These are phyloP conservation scores for Trissoscelio sp. DNA, from an alignment of 2,888 invertebrate genomes.

Conservation along the genomic window DNA sequence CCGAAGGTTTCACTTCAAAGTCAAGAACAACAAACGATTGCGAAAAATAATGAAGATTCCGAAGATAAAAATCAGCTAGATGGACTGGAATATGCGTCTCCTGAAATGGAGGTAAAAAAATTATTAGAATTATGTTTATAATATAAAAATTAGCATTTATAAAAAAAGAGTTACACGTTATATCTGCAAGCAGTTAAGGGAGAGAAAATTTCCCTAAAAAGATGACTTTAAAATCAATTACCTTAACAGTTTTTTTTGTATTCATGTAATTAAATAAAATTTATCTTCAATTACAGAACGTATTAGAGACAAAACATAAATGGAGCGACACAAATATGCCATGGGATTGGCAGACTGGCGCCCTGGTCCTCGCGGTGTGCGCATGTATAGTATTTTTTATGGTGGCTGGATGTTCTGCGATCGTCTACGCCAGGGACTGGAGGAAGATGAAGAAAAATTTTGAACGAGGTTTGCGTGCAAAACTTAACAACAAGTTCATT, in stretches of 20 bases:
- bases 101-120: conserved; percentile 25
- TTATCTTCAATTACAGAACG: conserved; percentile 57
- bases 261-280: too few relatives aligned
- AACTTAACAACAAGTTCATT: too few relatives aligned
- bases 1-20: neutral
- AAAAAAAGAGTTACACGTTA: too few relatives aligned
- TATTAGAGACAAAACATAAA: conserved; percentile 71
- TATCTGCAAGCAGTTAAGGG: too few relatives aligned
- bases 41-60: conserved; percentile 1
- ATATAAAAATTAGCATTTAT: too few relatives aligned
- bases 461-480: conserved; percentile 92
- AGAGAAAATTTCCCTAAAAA: too few relatives aligned
- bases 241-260: too few relatives aligned
- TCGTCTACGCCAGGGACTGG: conserved; percentile 92
- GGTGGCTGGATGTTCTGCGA: conserved; percentile 89
- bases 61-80: conserved; percentile 7
- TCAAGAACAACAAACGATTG: neutral
- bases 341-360: conserved; percentile 91
- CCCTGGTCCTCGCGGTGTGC: conserved; percentile 89
- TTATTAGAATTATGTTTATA: too few relatives aligned
- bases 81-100: conserved; percentile 10
- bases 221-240: too few relatives aligned
- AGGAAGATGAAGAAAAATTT: conserved; percentile 90
- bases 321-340: conserved; percentile 83
- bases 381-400: conserved; percentile 92